Evolutionary conservation across 2,797 vertebrate species (phyloP).

Genomic region (Philypnodon macrostomus): DNA sequence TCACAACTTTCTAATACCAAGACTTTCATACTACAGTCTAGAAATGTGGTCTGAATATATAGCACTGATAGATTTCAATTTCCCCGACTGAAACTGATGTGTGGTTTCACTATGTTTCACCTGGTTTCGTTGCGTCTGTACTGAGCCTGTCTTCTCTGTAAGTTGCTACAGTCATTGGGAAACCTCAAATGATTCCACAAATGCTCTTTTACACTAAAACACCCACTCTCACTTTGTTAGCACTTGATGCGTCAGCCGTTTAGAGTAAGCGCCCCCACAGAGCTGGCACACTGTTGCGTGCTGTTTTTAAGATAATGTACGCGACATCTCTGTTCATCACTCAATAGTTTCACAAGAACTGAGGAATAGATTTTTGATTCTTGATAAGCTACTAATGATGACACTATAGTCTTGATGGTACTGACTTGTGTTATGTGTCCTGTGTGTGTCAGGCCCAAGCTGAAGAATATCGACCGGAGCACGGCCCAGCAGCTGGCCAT

Average conservation of each 20-base stretch:
- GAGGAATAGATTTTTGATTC: neutral
- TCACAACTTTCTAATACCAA: no score
- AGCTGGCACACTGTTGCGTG: slow-evolving; percentile 49
- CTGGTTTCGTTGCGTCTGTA: slow-evolving; percentile 18
- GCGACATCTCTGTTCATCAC: slow-evolving; percentile 3
- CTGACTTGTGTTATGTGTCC: neutral
- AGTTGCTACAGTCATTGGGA: slow-evolving; percentile 38
- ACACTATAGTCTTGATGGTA: neutral
- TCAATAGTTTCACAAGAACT: neutral
- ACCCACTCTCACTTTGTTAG: slow-evolving; percentile 49
- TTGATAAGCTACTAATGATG: no score
- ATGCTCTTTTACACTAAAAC: slow-evolving; percentile 59
- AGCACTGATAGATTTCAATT: no score
- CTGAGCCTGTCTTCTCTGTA: slow-evolving; percentile 22
- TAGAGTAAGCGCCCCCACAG: slow-evolving; percentile 54
- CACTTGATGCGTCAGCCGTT: slow-evolving; percentile 62
- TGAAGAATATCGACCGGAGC: slow-evolving; percentile 98
- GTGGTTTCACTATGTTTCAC: slow-evolving; percentile 11
- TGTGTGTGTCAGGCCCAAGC: slow-evolving; percentile 83
- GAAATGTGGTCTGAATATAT: no score
- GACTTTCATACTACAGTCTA: no score
- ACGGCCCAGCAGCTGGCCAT: slow-evolving; percentile 97
- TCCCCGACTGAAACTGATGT: neutral
- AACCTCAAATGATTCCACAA: slow-evolving; percentile 65
- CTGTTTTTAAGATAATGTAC: slow-evolving; percentile 22